Percentiles rank a stretch among this genome's conserved stretches.
Evolutionary conservation across 2,888 invertebrate genomes (phyloP).

Genomic region (Melinaea marsaeus): DNA sequence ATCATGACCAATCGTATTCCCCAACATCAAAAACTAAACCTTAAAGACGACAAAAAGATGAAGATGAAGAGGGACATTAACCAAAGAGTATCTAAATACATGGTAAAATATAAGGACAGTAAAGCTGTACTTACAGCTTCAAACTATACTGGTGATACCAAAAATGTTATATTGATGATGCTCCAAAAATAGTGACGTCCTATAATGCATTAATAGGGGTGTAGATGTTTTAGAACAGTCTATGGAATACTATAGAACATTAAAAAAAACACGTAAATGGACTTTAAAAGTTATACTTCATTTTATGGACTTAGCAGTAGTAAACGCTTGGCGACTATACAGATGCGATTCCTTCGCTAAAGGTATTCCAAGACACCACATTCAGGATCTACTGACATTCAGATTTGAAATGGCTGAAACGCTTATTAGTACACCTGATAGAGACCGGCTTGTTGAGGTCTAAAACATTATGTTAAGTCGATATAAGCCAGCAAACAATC

Average conservation of each 20-base stretch:
- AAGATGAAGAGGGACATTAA: too few species aligned
- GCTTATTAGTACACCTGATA: conserved; percentile 9
- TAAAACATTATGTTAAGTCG: not conserved
- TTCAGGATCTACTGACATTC: conserved; percentile 7
- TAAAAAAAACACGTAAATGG: conserved; percentile 42
- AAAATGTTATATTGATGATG: too few species aligned
- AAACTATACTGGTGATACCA: too few species aligned
- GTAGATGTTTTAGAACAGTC: not conserved
- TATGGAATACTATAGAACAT: conserved; percentile 37
- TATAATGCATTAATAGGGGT: too few species aligned
- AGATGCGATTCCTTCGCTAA: conserved; percentile 11
- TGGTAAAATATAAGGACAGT: too few species aligned
- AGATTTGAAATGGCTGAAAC: conserved; percentile 11
- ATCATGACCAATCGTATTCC: too few species aligned
- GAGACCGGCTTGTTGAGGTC: conserved; percentile 4
- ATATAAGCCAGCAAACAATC: conserved; percentile 24
- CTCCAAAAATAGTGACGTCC: too few species aligned
- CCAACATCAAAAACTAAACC: too few species aligned
- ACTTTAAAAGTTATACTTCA: conserved; percentile 39
- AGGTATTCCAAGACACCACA: conserved; percentile 8
- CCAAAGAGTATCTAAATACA: too few species aligned
- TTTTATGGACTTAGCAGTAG: conserved; percentile 36
- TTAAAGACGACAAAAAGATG: too few species aligned
- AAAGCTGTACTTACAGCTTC: too few species aligned
- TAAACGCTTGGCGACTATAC: conserved; percentile 38